phyloP scores from a whole-genome alignment of 2,888 invertebrate genomes.

The Drosophila borborema region DNA sequence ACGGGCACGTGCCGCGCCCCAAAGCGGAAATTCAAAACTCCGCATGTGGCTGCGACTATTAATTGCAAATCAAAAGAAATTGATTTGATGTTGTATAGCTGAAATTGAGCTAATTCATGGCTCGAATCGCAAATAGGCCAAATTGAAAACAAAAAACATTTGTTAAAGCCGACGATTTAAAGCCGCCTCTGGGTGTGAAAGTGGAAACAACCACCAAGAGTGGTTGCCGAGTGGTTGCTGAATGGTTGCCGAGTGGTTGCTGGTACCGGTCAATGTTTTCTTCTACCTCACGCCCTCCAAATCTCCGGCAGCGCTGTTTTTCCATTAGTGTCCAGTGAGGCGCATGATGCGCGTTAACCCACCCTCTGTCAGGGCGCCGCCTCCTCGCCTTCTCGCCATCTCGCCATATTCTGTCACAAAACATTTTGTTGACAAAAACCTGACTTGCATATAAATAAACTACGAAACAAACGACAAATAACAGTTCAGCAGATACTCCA shows the following conservation, averaged over 20 bases:
- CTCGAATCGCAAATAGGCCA: constrained; percentile 26
- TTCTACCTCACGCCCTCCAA: background rate
- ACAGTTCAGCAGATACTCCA: constrained; percentile 20
- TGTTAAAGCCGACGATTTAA: constrained; percentile 56
- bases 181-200: constrained; percentile 54
- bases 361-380: constrained; percentile 12
- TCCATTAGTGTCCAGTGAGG: constrained; percentile 77
- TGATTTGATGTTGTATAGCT: constrained; percentile 28
- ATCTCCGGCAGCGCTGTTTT: constrained; percentile 49
- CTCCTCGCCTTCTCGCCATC: constrained; percentile 47
- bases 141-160: background rate
- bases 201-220: constrained; percentile 65
- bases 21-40: constrained; percentile 66
- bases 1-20: constrained; percentile 67
- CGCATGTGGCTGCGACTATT: constrained; percentile 60
- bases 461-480: constrained; percentile 58
- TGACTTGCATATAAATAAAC: constrained; percentile 81
- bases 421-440: constrained; percentile 71
- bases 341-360: constrained; percentile 67
- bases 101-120: constrained; percentile 65
- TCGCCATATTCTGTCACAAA: constrained; percentile 54
- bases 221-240: constrained; percentile 3
- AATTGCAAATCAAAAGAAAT: constrained; percentile 72
- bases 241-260: constrained; percentile 5
- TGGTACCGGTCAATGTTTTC: constrained; percentile 16